Conservation (phyloP, 2,888 invertebrate species). For the Scaptomyza polygonia region DNA sequence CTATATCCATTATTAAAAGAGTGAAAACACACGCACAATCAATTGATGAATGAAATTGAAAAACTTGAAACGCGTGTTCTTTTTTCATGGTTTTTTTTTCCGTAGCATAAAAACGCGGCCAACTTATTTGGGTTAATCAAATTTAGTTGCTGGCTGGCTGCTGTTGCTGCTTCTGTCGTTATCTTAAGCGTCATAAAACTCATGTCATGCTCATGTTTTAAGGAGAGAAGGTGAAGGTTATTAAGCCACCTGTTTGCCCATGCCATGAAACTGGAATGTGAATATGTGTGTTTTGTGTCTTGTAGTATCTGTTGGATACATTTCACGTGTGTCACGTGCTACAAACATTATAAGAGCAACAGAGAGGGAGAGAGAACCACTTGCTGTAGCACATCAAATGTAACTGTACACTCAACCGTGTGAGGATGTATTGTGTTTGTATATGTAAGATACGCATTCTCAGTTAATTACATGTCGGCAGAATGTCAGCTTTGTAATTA, state of each 20-base stretch:
- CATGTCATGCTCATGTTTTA: constrained; percentile 43
- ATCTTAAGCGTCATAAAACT: constrained; percentile 49
- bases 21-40: constrained; percentile 33
- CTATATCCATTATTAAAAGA: too few relatives aligned
- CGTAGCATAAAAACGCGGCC: constrained; percentile 31
- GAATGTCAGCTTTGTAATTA: constrained; percentile 69
- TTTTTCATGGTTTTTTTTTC: background rate
- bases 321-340: constrained; percentile 60
- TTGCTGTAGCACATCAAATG: constrained; percentile 18
- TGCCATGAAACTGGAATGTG: constrained; percentile 20
- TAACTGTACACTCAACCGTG: constrained; percentile 9
- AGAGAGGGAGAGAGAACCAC: background rate
- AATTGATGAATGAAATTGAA: constrained; percentile 66
- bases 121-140: constrained; percentile 74
- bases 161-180: constrained; percentile 24
- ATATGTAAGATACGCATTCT: constrained; percentile 62
- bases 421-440: too few relatives aligned
- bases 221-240: constrained; percentile 12
- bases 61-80: constrained; percentile 22
- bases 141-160: constrained; percentile 52
- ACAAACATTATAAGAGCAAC: constrained; percentile 49
- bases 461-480: constrained; percentile 74
- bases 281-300: constrained; percentile 23
- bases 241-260: constrained; percentile 65
- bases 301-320: constrained; percentile 60